Evolutionary conservation across 2,113 vertebrate genomes (phyloP).

Genomic region (Odobenus rosmarus): DNA sequence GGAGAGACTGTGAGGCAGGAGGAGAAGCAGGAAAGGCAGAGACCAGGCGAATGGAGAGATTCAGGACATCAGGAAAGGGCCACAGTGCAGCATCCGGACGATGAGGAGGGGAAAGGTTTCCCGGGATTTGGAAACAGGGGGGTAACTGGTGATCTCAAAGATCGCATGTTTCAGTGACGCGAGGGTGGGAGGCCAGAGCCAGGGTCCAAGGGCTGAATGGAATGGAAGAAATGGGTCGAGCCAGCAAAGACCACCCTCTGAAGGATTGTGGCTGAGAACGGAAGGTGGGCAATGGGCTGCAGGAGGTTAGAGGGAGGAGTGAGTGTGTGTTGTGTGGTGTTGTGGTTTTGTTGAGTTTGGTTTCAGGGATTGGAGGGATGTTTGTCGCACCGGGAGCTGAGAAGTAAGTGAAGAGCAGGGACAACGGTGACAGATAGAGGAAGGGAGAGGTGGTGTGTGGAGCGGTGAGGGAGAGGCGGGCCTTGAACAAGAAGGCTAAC

Average conservation of each 20-base stretch:
- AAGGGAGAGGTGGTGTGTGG: not conserved
- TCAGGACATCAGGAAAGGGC: not conserved
- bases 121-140: not conserved
- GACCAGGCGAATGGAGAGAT: not conserved
- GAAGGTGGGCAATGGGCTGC: not conserved
- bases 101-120: not conserved
- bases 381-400: not conserved
- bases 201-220: not conserved
- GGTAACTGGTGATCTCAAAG: not conserved
- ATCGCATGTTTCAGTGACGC: not conserved
- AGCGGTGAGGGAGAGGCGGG: not conserved
- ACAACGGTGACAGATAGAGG: not conserved
- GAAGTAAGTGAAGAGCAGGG: slow-evolving; percentile 17
- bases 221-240: not conserved
- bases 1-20: not conserved
- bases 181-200: not conserved
- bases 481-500: slow-evolving; percentile 16
- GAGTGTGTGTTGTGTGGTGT: too few relatives aligned
- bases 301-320: not conserved
- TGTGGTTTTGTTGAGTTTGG: not conserved
- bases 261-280: not conserved
- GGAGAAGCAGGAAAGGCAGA: not conserved
- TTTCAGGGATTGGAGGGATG: not conserved
- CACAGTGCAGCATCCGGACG: not conserved
- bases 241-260: not conserved